These are phyloP conservation scores for Nephrocerus scutellatus DNA, from an alignment of 2,888 invertebrate genomes.

Conservation along the genomic window DNA sequence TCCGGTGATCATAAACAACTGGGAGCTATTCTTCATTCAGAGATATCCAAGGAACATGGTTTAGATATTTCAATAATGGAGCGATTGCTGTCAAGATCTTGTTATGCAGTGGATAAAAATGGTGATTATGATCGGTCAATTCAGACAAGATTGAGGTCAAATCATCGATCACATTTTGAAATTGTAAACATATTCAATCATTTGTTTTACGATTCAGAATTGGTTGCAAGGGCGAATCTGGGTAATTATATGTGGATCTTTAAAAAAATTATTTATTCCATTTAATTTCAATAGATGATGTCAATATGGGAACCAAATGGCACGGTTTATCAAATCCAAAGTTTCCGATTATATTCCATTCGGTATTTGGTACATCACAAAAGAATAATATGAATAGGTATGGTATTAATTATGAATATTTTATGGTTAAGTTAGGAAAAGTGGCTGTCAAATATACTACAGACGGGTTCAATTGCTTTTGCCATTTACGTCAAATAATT, in stretches of 20 bases:
- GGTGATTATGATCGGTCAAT: conserved; percentile 51
- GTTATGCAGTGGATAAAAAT: conserved; percentile 32
- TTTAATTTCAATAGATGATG: conserved; percentile 25
- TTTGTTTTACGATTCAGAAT: conserved; percentile 63
- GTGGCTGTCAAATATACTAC: too few species aligned
- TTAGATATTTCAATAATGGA: conserved; percentile 58
- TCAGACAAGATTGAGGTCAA: conserved; percentile 65
- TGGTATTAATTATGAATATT: too few species aligned
- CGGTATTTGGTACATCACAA: conserved; percentile 51
- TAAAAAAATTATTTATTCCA: background rate
- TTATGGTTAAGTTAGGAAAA: too few species aligned
- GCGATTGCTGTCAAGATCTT: conserved; percentile 54
- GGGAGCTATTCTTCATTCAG: conserved; percentile 55
- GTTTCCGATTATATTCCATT: conserved; percentile 57
- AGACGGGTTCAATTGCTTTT: too few species aligned
- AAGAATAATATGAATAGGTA: too few species aligned
- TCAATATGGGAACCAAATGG: conserved; percentile 37
- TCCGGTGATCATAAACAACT: conserved; percentile 70
- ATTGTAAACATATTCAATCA: conserved; percentile 62
- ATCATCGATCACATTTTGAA: conserved; percentile 65
- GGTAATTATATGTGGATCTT: conserved; percentile 20
- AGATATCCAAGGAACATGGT: conserved; percentile 33
- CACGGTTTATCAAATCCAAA: conserved; percentile 45
- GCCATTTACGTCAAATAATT: too few species aligned
- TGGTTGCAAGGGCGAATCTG: conserved; percentile 47